Conservation (phyloP, 2,113 vertebrate species). For the Mixornis gularis region DNA sequence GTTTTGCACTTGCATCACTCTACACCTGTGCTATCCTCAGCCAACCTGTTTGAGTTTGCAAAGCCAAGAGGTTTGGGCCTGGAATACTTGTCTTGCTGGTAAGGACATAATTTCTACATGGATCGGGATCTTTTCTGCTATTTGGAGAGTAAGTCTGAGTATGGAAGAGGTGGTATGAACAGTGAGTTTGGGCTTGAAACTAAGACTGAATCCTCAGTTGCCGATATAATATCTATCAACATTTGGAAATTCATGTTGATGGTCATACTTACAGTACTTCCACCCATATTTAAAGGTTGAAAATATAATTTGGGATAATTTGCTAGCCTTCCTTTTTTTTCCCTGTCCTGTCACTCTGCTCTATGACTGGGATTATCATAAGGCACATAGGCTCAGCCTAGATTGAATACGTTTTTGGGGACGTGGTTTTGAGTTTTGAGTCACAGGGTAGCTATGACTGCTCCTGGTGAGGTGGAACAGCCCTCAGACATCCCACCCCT, state of each 20-base stretch:
- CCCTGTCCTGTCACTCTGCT: neutral
- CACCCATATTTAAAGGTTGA: neutral
- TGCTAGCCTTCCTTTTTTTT: neutral
- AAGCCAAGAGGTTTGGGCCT: neutral
- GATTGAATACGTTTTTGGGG: accelerated
- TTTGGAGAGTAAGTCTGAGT: neutral
- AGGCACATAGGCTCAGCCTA: neutral
- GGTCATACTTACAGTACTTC: neutral
- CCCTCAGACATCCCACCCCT: neutral
- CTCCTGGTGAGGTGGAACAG: neutral
- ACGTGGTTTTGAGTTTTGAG: neutral
- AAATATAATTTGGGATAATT: neutral
- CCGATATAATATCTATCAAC: neutral
- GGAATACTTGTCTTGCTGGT: neutral
- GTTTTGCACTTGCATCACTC: neutral
- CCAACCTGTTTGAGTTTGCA: neutral
- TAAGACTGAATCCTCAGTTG: neutral
- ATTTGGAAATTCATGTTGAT: neutral
- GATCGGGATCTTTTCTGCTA: neutral
- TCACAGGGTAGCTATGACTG: neutral
- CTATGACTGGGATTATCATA: neutral
- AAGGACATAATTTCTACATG: neutral
- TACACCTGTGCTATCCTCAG: neutral
- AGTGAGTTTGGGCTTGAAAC: neutral
- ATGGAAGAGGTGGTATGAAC: neutral